Evolutionary conservation across 2,888 invertebrate genomes (phyloP).

Genomic region (Philereme transversata): DNA sequence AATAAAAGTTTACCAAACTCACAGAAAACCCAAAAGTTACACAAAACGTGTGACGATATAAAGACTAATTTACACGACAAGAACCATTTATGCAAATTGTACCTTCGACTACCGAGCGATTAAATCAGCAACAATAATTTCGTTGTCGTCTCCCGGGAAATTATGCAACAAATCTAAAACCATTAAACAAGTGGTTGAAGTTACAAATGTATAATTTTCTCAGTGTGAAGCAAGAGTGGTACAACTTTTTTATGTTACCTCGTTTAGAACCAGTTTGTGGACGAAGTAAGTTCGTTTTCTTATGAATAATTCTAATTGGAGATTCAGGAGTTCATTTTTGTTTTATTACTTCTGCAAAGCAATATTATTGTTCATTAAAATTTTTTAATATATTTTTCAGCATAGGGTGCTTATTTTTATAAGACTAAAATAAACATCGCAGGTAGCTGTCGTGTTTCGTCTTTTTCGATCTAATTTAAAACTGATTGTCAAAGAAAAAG

Average conservation of each 20-base stretch:
- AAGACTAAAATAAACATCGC: too few species aligned
- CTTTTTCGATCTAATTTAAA: too few species aligned
- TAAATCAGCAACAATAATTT: constrained; percentile 28
- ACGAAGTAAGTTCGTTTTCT: neutral
- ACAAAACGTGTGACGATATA: neutral
- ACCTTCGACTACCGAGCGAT: constrained; percentile 16
- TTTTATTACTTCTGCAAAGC: neutral
- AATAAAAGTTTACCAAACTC: too few species aligned
- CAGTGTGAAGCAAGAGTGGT: constrained; percentile 26
- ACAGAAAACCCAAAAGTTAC: too few species aligned
- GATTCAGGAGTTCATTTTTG: constrained; percentile 13
- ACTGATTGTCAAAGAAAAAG: too few species aligned
- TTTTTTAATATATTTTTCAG: too few species aligned
- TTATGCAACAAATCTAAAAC: constrained; percentile 37
- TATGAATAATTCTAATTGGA: constrained; percentile 11
- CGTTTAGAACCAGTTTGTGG: constrained; percentile 17
- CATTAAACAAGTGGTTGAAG: constrained; percentile 35
- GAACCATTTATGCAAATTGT: constrained; percentile 29
- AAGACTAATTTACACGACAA: constrained; percentile 15
- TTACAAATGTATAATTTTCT: constrained; percentile 39
- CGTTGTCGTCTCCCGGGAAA: constrained; percentile 32
- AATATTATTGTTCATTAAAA: neutral
- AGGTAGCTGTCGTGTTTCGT: too few species aligned
- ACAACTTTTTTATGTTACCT: constrained; percentile 29
- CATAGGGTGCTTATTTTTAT: too few species aligned